Conservation (phyloP, 2,797 vertebrate species). For the Clarias laeviceps region DNA sequence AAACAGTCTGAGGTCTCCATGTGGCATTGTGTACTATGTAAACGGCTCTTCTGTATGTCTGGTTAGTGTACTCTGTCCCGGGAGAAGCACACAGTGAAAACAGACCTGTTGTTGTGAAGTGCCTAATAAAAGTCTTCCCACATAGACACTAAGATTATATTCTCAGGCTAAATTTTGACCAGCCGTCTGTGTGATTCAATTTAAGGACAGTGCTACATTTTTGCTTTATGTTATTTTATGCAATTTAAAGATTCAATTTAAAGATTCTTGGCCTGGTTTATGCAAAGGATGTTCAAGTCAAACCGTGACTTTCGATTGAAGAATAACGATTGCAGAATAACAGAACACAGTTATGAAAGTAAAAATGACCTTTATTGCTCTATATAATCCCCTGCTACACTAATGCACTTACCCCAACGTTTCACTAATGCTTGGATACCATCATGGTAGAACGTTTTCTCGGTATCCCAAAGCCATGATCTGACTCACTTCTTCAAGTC, state of each 20-base stretch:
- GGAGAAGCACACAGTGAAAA: slow-evolving; percentile 1
- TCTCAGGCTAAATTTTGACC: neutral
- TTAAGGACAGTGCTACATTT: neutral
- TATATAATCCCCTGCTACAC: no score
- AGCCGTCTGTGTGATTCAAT: neutral
- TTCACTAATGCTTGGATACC: no score
- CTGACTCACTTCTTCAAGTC: no score
- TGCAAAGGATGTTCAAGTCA: no score
- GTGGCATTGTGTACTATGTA: neutral
- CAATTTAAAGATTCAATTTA: neutral
- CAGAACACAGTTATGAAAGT: no score
- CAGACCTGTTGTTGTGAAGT: neutral
- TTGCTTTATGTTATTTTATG: neutral
- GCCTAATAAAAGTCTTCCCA: neutral
- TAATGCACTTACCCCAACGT: no score
- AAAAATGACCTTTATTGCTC: no score
- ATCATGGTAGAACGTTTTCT: no score
- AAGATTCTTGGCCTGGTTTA: neutral
- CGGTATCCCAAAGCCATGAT: no score
- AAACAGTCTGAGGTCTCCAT: neutral
- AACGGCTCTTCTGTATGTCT: neutral
- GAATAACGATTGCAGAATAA: no score
- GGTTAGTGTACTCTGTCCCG: neutral
- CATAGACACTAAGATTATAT: neutral
- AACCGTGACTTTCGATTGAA: no score